Percentiles rank a stretch among this genome's conserved stretches.
Conservation (phyloP, 2,797 vertebrate species). For the Leuciscus waleckii region DNA sequence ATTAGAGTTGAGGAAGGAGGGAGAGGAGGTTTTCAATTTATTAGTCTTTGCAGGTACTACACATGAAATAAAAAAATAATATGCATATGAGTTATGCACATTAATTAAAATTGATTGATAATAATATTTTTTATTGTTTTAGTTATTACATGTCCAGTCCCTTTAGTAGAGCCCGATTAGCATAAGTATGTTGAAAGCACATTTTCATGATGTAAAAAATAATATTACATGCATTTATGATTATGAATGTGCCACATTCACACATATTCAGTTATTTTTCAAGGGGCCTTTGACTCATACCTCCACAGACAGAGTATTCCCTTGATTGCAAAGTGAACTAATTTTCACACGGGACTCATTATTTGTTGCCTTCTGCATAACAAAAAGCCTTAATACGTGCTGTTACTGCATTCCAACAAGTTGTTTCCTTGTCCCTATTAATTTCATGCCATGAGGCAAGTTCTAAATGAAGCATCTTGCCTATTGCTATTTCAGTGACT, state of each 20-base stretch:
- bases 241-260: not conserved
- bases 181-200: not conserved
- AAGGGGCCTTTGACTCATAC: not conserved
- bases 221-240: not conserved
- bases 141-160: not conserved
- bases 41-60: not conserved
- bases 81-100: not conserved
- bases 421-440: conserved; percentile 44
- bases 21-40: not conserved
- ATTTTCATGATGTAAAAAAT: conserved; percentile 9
- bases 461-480: conserved; percentile 37
- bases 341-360: conserved; percentile 29
- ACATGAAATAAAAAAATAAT: not conserved
- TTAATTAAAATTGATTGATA: not conserved
- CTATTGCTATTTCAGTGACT: conserved; percentile 36
- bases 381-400: conserved; percentile 25
- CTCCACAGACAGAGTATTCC: conserved; percentile 4
- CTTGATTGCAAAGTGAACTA: not conserved
- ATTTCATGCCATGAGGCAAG: conserved; percentile 42
- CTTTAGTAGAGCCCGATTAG: not conserved
- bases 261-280: not conserved
- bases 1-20: not conserved
- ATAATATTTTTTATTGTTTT: not conserved
- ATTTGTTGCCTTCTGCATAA: conserved; percentile 36
- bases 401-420: conserved; percentile 5